A percentile compares a stretch with the other conserved stretches of the same genome.
Conservation (phyloP, 2,888 invertebrate species). For the Drosophila meridionalis region DNA sequence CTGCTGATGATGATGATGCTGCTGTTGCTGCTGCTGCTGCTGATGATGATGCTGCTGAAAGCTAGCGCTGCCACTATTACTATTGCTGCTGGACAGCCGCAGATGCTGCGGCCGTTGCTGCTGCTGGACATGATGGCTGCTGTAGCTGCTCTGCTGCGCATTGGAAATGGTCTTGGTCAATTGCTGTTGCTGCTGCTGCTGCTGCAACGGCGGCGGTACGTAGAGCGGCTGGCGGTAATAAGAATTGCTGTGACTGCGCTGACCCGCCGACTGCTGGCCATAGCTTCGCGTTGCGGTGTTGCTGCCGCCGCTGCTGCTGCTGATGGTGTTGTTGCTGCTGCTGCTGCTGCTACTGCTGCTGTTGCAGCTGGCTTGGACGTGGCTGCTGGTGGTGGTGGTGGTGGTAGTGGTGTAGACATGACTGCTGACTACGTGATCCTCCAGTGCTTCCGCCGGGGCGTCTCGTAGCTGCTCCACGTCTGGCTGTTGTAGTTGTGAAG, state of each 20-base stretch:
- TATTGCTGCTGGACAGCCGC: constrained; percentile 38
- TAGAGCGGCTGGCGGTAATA: constrained; percentile 83
- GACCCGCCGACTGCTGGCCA: constrained; percentile 23
- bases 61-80: constrained; percentile 11
- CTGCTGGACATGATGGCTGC: constrained; percentile 55
- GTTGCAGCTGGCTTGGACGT: constrained; percentile 9
- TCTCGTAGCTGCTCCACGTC: constrained; percentile 48
- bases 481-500: constrained; percentile 76
- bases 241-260: constrained; percentile 49
- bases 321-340: constrained; percentile 27
- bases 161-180: constrained; percentile 55
- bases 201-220: constrained; percentile 82
- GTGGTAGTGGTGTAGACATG: constrained; percentile 28
- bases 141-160: constrained; percentile 52
- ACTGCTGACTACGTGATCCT: constrained; percentile 44
- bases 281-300: constrained; percentile 24
- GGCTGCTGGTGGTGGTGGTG: constrained; percentile 13
- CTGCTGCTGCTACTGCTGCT: constrained; percentile 28
- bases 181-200: constrained; percentile 62
- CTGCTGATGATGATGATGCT: constrained; percentile 63
- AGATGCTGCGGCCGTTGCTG: constrained; percentile 64
- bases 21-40: constrained; percentile 31
- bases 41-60: constrained; percentile 45
- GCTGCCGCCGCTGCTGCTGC: constrained; percentile 22
- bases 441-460: constrained; percentile 29